These are phyloP conservation scores for Campoplex capitator DNA, from an alignment of 2,888 invertebrate species.

Conservation along the genomic window DNA sequence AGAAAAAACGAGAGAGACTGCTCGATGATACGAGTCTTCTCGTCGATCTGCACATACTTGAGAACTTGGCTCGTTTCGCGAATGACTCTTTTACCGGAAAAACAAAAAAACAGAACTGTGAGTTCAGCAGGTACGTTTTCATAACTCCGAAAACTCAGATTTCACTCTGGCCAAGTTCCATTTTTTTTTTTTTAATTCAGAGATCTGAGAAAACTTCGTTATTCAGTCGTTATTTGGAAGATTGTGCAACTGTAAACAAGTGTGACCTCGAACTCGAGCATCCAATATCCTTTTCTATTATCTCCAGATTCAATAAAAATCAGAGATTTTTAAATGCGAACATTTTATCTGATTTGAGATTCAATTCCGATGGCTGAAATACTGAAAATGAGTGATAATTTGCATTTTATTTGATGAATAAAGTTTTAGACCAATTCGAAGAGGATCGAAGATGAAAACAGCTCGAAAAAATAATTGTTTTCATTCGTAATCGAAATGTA, in stretches of 20 bases:
- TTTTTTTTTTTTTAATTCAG: neutral
- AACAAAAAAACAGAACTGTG: conserved; percentile 3
- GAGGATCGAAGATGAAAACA: neutral
- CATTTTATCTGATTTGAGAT: too few relatives aligned
- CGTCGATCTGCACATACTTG: conserved; percentile 36
- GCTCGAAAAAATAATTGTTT: neutral
- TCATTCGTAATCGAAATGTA: neutral
- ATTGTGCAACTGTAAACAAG: neutral
- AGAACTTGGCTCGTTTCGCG: conserved; percentile 56
- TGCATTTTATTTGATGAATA: neutral
- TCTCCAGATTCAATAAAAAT: too few relatives aligned
- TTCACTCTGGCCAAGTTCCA: conserved; percentile 27
- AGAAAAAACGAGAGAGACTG: conserved; percentile 4
- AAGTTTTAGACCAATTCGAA: neutral
- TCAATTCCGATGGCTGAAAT: neutral
- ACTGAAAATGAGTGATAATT: neutral
- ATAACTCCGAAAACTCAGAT: neutral
- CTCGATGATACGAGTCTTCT: conserved; percentile 25
- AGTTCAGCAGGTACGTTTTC: conserved; percentile 7
- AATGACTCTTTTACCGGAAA: conserved; percentile 7
- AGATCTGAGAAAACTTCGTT: neutral
- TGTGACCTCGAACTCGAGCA: neutral
- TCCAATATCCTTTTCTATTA: too few relatives aligned
- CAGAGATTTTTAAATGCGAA: too few relatives aligned
- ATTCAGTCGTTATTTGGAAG: neutral